Evolutionary conservation across 2,888 invertebrate species (phyloP).

Genomic region (Dolichomitus sp.): DNA sequence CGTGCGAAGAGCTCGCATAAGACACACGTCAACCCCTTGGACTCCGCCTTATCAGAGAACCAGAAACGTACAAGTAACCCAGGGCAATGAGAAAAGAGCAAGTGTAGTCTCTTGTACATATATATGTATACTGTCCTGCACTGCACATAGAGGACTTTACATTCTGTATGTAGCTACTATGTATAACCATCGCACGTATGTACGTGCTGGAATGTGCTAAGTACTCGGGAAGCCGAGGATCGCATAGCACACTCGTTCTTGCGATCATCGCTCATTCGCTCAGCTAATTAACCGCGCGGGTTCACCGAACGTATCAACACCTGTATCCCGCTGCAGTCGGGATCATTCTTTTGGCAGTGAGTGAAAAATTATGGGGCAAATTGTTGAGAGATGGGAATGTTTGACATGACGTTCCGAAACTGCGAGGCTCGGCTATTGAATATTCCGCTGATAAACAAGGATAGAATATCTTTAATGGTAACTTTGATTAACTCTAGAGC

Average conservation of each 20-base stretch:
- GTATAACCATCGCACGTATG: constrained; percentile 64
- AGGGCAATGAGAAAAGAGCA: constrained; percentile 11
- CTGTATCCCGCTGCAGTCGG: constrained; percentile 33
- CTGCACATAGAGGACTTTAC: not conserved
- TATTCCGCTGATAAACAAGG: not conserved
- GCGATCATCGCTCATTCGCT: constrained; percentile 75
- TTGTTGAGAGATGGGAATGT: not conserved
- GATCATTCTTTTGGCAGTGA: constrained; percentile 7
- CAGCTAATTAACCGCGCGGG: constrained; percentile 63
- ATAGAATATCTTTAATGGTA: no score
- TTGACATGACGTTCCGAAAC: not conserved
- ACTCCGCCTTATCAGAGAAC: constrained; percentile 39
- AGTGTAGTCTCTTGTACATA: not conserved
- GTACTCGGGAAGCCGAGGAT: constrained; percentile 74
- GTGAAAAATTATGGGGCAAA: constrained; percentile 29
- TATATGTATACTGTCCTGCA: not conserved
- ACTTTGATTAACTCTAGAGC: no score
- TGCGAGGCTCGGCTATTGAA: not conserved
- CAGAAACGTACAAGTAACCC: constrained; percentile 38
- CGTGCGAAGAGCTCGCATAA: constrained; percentile 30
- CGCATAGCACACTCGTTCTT: constrained; percentile 75
- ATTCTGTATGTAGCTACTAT: constrained; percentile 4
- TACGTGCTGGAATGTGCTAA: constrained; percentile 78
- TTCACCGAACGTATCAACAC: constrained; percentile 64
- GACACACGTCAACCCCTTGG: constrained; percentile 64